These are phyloP conservation scores for Agrotis segetum DNA, from an alignment of 2,888 invertebrate species.

Conservation along the genomic window DNA sequence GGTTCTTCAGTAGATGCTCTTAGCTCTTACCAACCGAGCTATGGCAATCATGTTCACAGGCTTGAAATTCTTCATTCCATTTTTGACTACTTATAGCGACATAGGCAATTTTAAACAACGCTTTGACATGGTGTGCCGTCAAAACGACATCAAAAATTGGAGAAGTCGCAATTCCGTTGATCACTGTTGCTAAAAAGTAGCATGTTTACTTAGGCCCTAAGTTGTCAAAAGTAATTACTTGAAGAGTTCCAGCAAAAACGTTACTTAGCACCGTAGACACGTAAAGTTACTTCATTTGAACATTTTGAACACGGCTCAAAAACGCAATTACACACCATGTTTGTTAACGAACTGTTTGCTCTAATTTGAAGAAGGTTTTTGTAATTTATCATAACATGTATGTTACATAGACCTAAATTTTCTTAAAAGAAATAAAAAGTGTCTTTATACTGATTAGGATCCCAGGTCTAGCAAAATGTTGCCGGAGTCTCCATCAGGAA, in stretches of 20 bases:
- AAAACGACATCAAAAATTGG: background rate
- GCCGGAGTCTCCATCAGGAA: too few species aligned
- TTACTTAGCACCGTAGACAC: conserved; percentile 26
- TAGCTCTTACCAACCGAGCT: too few species aligned
- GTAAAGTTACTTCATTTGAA: conserved; percentile 41
- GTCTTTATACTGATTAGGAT: too few species aligned
- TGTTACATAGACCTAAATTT: too few species aligned
- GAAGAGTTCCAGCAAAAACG: conserved; percentile 33
- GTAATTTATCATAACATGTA: conserved; percentile 4
- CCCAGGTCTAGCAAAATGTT: background rate
- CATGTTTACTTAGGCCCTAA: background rate
- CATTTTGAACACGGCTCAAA: conserved; percentile 23
- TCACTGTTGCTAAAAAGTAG: background rate
- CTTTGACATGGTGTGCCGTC: background rate
- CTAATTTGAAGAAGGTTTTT: conserved; percentile 19
- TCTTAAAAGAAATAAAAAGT: too few species aligned
- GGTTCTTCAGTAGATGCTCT: too few species aligned
- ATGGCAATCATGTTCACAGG: too few species aligned
- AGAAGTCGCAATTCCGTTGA: background rate
- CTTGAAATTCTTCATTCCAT: too few species aligned
- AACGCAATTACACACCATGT: conserved; percentile 45
- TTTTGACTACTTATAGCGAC: too few species aligned
- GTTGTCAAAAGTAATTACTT: conserved; percentile 50
- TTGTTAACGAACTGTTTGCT: conserved; percentile 20
- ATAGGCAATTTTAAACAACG: background rate